Percentiles rank a stretch among this genome's conserved stretches.
Conservation (phyloP, 2,888 invertebrate genomes). For the Sesamia inferens region DNA sequence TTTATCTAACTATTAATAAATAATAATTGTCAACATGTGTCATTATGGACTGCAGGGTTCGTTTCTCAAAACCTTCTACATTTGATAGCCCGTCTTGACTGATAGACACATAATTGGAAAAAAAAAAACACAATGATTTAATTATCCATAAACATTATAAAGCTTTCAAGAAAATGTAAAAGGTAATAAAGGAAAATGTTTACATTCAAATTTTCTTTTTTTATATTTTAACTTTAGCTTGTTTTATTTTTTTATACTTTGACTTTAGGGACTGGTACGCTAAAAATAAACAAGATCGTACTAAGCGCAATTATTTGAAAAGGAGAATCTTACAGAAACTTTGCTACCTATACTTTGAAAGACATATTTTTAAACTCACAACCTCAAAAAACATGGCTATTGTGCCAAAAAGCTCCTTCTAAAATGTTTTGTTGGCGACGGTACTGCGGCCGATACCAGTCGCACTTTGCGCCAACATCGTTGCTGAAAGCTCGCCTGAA, state of each 20-base stretch:
- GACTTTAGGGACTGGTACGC: not conserved
- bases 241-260: not conserved
- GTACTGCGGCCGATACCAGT: slow-evolving; percentile 86
- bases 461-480: slow-evolving; percentile 83
- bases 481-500: slow-evolving; percentile 71
- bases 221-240: not conserved
- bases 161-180: not conserved
- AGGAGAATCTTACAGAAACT: not conserved
- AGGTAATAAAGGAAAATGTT: not conserved
- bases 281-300: not conserved
- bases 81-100: not conserved
- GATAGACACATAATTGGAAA: not conserved
- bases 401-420: slow-evolving; percentile 28
- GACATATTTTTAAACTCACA: not conserved
- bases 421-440: slow-evolving; percentile 76
- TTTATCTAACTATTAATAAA: no score
- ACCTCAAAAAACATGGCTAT: not conserved
- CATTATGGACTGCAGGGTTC: not conserved
- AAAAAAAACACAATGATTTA: not conserved
- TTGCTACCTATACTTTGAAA: not conserved
- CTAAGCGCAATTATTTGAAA: not conserved
- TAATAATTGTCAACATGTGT: no score
- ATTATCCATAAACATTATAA: no score
- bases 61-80: not conserved
- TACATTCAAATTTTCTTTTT: not conserved